These are phyloP conservation scores for Habropoda laboriosa DNA, from an alignment of 1,140 invertebrate species.

Conservation along the genomic window DNA sequence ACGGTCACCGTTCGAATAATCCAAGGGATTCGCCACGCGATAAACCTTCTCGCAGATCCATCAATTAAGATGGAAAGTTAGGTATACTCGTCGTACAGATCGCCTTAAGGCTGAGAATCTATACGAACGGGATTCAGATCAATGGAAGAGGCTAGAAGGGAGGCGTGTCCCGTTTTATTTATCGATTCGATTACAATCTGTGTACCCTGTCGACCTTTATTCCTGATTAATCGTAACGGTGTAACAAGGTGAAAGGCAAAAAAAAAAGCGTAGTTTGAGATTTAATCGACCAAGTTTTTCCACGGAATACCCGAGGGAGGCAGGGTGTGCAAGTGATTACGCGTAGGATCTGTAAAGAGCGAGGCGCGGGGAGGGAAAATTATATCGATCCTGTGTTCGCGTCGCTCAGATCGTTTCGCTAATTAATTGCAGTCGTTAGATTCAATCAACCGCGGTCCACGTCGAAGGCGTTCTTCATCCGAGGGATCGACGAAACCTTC, in stretches of 20 bases:
- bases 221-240: constrained; percentile 9
- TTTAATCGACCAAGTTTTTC: constrained; percentile 1
- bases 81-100: background rate
- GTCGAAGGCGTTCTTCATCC: background rate
- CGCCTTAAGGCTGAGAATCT: background rate
- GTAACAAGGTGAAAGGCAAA: no score
- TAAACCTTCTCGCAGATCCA: background rate
- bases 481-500: background rate
- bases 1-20: background rate
- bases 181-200: background rate
- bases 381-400: background rate
- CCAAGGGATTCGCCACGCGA: no score
- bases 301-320: background rate
- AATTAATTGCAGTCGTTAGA: constrained; percentile 26
- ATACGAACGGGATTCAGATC: background rate
- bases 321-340: background rate
- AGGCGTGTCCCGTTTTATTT: background rate
- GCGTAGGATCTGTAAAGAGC: background rate
- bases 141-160: background rate
- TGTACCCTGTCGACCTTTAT: no score
- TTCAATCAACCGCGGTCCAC: background rate
- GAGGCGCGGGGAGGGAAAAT: background rate
- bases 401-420: background rate
- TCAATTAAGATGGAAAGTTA: background rate
- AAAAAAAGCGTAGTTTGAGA: background rate